These are phyloP conservation scores for Hirtodrosophila duncani DNA, from an alignment of 2,888 invertebrate genomes.

Conservation along the genomic window DNA sequence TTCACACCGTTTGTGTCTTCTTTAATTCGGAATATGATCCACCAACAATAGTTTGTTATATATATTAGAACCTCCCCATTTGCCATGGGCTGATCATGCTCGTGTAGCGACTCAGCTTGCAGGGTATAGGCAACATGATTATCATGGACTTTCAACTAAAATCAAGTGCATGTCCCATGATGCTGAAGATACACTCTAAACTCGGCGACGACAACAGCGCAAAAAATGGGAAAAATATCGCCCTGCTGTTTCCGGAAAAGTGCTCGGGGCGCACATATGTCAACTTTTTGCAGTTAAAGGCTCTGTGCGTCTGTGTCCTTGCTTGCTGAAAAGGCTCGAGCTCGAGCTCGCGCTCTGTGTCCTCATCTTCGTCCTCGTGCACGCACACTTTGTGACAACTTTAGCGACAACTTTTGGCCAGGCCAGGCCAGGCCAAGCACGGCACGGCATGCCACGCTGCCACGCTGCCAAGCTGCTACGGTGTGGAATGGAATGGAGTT, in stretches of 20 bases:
- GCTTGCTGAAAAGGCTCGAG: slow-evolving; percentile 5
- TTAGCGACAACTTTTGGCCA: slow-evolving; percentile 49
- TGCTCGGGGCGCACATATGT: slow-evolving; percentile 79
- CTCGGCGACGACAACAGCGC: slow-evolving; percentile 21
- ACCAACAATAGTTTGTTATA: too few species aligned
- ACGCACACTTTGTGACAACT: slow-evolving; percentile 48
- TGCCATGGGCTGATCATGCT: too few species aligned
- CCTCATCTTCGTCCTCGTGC: slow-evolving; percentile 7
- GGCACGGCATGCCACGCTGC: too few species aligned
- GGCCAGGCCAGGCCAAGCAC: neutral
- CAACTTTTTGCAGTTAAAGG: slow-evolving; percentile 75
- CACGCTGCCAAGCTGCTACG: too few species aligned
- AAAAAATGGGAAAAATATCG: slow-evolving; percentile 61
- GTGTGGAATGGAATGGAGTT: neutral
- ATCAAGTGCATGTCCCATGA: slow-evolving; percentile 64
- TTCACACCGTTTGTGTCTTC: too few species aligned
- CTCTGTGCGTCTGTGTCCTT: too few species aligned
- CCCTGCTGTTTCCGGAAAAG: slow-evolving; percentile 75
- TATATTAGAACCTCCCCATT: too few species aligned
- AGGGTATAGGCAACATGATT: slow-evolving; percentile 31
- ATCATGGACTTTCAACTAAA: slow-evolving; percentile 52
- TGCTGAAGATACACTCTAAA: slow-evolving; percentile 63
- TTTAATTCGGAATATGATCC: too few species aligned
- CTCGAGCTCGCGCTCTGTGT: slow-evolving; percentile 11
- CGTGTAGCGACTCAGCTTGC: too few species aligned